Evolutionary conservation across 2,888 invertebrate species (phyloP), one percentile per base, ranked within the genome.

Genomic region (Nomada hirtipes): DNA sequence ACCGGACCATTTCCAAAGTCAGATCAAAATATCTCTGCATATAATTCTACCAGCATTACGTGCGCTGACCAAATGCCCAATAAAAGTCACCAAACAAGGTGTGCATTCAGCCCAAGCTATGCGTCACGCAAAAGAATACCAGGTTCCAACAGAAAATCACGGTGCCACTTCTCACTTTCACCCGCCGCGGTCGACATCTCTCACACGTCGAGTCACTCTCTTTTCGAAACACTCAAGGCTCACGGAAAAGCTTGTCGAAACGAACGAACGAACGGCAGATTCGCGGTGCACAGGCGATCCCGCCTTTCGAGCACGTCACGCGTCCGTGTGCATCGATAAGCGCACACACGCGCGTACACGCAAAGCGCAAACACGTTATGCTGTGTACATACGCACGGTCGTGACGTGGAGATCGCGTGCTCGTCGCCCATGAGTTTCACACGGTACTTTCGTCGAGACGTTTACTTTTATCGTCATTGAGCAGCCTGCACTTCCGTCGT

Each of bases 401-500:
- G 77, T 65, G 83, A 76, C 50, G 65, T 80, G 77, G 61, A 76
- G 83, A 87, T 87, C 85, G 87, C 87, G 87, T 87, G 87, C 77
- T 59, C 61, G 73, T 83, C 81, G 87, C 60, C 83, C 77, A 81
- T 81, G 79, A 87, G 76, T 61, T 87, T 80, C 85, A 67, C 81
- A 79, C 82, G 83, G 85, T 85, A 83, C 85, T 87, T 87, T 84
- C 82, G 82, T 75, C 79, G 80, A 79, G 86, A 84, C 86, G 79
- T 86, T 87, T 87, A 87, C 87, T 78, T 87, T 87, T 83, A 87
- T 87, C 85, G 79, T 61, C 74, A 71, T 60, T 83, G 79, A 85
- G 79, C 83, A 85, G 87, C 81, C 79, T 83, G 87, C 87, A 83
- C 87, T 87, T 87, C 83, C 85, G 71, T 79, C 79, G 83, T 83